These are phyloP conservation scores for Ennomos fuscantarius DNA, from an alignment of 2,888 invertebrate species.

Conservation along the genomic window DNA sequence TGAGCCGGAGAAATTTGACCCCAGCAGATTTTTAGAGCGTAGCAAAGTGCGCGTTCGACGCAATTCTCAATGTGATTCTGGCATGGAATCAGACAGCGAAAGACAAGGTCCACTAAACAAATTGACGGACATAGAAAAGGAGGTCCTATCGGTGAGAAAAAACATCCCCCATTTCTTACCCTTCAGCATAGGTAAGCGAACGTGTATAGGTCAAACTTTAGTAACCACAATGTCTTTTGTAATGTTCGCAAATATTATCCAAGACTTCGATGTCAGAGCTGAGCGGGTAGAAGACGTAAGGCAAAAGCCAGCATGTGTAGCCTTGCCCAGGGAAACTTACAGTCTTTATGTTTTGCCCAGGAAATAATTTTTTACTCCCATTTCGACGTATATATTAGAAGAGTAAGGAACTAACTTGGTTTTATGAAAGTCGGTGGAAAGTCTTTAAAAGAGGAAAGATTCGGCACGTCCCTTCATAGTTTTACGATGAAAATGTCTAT, in stretches of 20 bases:
- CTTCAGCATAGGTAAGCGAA: constrained; percentile 94
- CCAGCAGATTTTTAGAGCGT: constrained; percentile 89
- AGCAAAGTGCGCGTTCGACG: constrained; percentile 64
- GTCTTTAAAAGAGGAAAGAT: too few relatives aligned
- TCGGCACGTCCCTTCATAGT: too few relatives aligned
- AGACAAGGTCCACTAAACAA: constrained; percentile 54
- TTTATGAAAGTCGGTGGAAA: too few relatives aligned
- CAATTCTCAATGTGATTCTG: constrained; percentile 83
- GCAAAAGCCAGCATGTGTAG: constrained; percentile 89
- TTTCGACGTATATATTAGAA: too few relatives aligned
- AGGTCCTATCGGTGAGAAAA: constrained; percentile 72
- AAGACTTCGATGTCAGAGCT: constrained; percentile 88
- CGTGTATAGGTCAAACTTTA: constrained; percentile 93
- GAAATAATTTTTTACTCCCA: constrained; percentile 48
- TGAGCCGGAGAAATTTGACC: constrained; percentile 89
- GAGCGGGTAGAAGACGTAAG: constrained; percentile 80
- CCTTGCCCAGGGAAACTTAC: constrained; percentile 90
- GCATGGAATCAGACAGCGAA: constrained; percentile 82
- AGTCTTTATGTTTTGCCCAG: constrained; percentile 86
- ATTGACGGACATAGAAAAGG: constrained; percentile 60
- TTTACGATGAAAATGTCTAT: too few relatives aligned
- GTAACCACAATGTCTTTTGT: constrained; percentile 91
- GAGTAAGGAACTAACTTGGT: too few relatives aligned
- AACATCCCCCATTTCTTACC: constrained; percentile 91
- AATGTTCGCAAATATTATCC: constrained; percentile 89